Evolutionary conservation across 1,140 invertebrate genomes (phyloP).

Genomic region (Tetraneura akinire): DNA sequence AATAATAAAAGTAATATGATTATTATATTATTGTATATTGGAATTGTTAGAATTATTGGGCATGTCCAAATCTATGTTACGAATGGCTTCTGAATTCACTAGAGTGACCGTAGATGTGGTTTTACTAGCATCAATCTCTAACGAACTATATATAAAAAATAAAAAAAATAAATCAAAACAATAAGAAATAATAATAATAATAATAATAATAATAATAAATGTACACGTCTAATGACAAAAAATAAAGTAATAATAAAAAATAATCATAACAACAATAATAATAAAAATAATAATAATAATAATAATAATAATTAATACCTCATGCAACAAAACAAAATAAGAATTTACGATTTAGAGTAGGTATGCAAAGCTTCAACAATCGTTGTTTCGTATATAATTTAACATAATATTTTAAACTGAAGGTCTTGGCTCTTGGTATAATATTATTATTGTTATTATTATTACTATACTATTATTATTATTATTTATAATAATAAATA

Average conservation of each 20-base stretch:
- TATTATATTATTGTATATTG: conserved; percentile 26
- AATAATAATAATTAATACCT: no score
- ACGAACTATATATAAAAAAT: conserved; percentile 14
- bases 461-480: no score
- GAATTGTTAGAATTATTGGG: background rate
- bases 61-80: conserved; percentile 22
- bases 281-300: background rate
- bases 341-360: no score
- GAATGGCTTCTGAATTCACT: conserved; percentile 22
- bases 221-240: conserved; percentile 1
- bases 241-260: background rate
- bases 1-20: conserved; percentile 32
- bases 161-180: conserved; percentile 12
- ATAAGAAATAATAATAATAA: conserved; percentile 4
- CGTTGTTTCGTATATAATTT: conserved; percentile 7
- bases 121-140: conserved; percentile 33
- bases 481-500: no score
- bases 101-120: conserved; percentile 38
- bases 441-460: no score
- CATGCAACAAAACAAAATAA: conserved; percentile 10
- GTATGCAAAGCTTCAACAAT: conserved; percentile 35
- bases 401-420: no score
- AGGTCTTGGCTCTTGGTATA: no score
- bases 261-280: background rate
- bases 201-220: conserved; percentile 17